Evolutionary conservation across 92 coral and sea anemone species (phyloP).

Genomic region (Zoanthus sansibaricus): DNA sequence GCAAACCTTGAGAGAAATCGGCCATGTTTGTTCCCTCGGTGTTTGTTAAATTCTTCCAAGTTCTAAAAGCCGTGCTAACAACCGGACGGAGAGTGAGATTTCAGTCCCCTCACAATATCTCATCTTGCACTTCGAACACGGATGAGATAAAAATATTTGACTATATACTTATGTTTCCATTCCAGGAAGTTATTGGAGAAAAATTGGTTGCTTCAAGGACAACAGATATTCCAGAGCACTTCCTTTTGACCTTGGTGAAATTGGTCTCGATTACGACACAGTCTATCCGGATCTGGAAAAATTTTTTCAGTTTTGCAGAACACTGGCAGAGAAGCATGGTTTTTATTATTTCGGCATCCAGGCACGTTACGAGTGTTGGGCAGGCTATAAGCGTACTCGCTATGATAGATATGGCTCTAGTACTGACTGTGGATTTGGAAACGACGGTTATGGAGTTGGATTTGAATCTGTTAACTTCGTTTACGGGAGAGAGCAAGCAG

Average conservation of each 20-base stretch:
- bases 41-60: no score
- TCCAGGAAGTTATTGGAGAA: background rate
- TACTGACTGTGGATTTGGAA: background rate
- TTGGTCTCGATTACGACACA: constrained; percentile 2
- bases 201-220: constrained; percentile 14
- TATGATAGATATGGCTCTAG: constrained; percentile 20
- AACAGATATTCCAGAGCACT: constrained; percentile 18
- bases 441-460: constrained; percentile 5
- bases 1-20: no score
- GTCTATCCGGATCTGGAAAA: constrained; percentile 5
- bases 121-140: no score
- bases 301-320: constrained; percentile 8
- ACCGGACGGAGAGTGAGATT: no score
- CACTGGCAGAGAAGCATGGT: background rate
- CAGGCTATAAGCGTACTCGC: constrained; percentile 3
- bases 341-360: constrained; percentile 19
- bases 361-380: constrained; percentile 18
- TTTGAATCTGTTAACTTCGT: constrained; percentile 19
- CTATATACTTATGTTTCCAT: background rate
- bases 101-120: no score
- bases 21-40: no score
- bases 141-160: no score
- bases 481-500: constrained; percentile 11
- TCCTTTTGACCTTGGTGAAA: background rate
- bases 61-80: no score